Evolutionary conservation across 1,140 invertebrate species (phyloP).

Genomic region (Drosophila auraria): DNA sequence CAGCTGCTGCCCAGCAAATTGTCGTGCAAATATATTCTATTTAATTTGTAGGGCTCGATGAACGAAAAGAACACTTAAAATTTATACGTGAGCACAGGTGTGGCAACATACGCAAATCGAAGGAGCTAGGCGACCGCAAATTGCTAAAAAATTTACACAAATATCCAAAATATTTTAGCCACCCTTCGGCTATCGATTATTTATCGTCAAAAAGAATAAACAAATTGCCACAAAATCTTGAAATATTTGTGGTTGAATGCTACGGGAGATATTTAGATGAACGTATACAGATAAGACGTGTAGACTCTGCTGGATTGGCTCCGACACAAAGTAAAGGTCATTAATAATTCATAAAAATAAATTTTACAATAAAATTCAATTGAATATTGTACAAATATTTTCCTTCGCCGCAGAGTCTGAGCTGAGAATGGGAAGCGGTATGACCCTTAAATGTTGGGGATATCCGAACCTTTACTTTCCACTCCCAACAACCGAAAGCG

Average conservation of each 20-base stretch:
- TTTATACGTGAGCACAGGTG: constrained; percentile 4
- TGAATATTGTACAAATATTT: constrained; percentile 77
- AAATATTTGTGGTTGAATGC: constrained; percentile 42
- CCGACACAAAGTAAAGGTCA: constrained; percentile 43
- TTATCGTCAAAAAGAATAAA: constrained; percentile 9
- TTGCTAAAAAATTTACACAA: constrained; percentile 40
- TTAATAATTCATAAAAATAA: constrained; percentile 79
- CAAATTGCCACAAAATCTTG: constrained; percentile 52
- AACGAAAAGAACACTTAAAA: constrained; percentile 13
- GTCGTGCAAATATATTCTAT: constrained; percentile 16
- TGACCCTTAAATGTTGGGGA: neutral
- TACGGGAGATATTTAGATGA: constrained; percentile 41
- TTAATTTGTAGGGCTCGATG: constrained; percentile 20
- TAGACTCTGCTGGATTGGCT: constrained; percentile 1
- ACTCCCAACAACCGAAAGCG: constrained; percentile 11
- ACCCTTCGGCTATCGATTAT: constrained; percentile 27
- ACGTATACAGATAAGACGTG: constrained; percentile 38
- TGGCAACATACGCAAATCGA: constrained; percentile 7
- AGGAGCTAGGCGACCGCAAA: constrained; percentile 34
- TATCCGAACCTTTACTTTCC: neutral
- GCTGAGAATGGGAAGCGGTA: constrained; percentile 1
- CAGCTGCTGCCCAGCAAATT: constrained; percentile 38
- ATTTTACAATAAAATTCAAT: constrained; percentile 79
- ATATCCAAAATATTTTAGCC: constrained; percentile 24
- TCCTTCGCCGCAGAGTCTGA: constrained; percentile 43